These are phyloP conservation scores for Datnioides undecimradiatus DNA, from an alignment of 2,113 vertebrate genomes.

Conservation along the genomic window DNA sequence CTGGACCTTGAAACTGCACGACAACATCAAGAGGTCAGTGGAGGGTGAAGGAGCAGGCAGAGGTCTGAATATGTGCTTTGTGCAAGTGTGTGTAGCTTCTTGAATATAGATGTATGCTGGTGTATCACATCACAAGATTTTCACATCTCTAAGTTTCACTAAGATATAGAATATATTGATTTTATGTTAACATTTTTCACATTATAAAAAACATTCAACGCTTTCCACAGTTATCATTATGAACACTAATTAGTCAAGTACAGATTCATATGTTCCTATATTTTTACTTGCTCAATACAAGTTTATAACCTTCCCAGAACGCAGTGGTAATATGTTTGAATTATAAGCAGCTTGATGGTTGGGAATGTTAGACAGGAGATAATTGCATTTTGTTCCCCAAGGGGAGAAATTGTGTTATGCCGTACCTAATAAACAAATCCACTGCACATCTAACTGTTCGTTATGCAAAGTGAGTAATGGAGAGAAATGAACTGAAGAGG, in stretches of 20 bases:
- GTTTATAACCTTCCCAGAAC: conserved; percentile 27
- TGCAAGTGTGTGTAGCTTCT: neutral
- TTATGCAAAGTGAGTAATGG: conserved; percentile 28
- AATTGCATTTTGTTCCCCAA: conserved; percentile 47
- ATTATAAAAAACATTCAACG: neutral
- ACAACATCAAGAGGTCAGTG: conserved; percentile 89
- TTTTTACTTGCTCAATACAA: conserved; percentile 22
- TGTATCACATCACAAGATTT: neutral
- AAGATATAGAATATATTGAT: neutral
- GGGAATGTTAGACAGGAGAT: conserved; percentile 36
- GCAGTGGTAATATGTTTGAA: conserved; percentile 24
- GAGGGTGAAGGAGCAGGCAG: neutral
- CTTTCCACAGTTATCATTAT: neutral
- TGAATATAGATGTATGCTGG: neutral
- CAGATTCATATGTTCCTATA: neutral
- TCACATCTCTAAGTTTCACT: neutral
- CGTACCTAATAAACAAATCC: conserved; percentile 48
- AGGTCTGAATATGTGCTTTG: neutral
- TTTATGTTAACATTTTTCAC: neutral
- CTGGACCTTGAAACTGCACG: conserved; percentile 85
- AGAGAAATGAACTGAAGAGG: conserved; percentile 33
- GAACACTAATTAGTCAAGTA: conserved; percentile 8
- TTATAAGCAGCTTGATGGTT: conserved; percentile 32
- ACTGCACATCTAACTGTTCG: conserved; percentile 19
- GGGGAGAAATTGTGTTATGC: neutral